Conservation (phyloP, 1,140 invertebrate species). For the Alviniconcha marisindica region DNA sequence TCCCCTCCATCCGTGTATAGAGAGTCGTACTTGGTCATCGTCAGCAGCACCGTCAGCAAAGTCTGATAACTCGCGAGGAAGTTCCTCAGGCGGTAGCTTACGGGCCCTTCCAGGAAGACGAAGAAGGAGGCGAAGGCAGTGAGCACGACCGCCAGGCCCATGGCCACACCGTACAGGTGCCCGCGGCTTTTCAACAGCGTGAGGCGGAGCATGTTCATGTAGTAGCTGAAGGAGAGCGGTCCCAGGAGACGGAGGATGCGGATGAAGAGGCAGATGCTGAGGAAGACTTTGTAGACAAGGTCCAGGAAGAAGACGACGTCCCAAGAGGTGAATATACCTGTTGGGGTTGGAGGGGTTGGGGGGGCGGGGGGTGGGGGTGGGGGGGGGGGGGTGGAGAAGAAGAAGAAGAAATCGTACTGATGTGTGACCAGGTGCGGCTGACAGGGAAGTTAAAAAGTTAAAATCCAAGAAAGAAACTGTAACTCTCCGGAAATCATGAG, state of each 20-base stretch:
- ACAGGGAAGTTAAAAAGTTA: too few species aligned
- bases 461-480: too few species aligned
- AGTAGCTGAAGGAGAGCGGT: conserved; percentile 11
- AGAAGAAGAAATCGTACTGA: too few species aligned
- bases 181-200: conserved; percentile 3
- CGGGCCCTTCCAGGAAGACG: conserved; percentile 15
- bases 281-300: background rate
- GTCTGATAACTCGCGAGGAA: background rate
- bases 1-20: background rate
- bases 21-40: conserved; percentile 27
- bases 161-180: background rate
- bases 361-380: too few species aligned
- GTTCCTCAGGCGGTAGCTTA: conserved; percentile 25
- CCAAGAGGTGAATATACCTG: conserved; percentile 7
- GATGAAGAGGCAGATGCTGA: conserved; percentile 20
- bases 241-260: conserved; percentile 2
- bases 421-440: too few species aligned
- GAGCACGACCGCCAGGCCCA: background rate
- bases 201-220: background rate
- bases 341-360: too few species aligned
- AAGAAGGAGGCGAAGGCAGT: conserved; percentile 13
- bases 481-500: too few species aligned
- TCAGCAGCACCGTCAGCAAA: conserved; percentile 25
- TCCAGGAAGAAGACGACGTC: conserved; percentile 23
- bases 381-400: too few species aligned